Evolutionary conservation across 1,140 invertebrate species (phyloP).

Genomic region (Scaptomyza graminum): DNA sequence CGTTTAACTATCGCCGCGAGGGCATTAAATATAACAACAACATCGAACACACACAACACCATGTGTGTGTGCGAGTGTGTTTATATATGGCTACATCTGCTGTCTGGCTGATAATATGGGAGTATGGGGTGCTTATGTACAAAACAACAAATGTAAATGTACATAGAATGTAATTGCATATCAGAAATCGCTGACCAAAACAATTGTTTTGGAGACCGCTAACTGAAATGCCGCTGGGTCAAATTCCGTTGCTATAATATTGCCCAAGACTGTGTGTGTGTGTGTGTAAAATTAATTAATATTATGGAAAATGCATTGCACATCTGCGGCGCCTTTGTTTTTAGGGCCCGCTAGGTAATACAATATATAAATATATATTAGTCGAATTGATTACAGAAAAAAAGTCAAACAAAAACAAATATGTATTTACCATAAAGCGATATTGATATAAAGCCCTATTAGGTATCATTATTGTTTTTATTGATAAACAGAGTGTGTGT

Average conservation of each 20-base stretch:
- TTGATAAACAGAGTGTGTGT: background rate
- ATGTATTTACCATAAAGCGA: background rate
- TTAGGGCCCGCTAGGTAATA: slow-evolving; percentile 7
- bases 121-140: background rate
- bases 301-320: slow-evolving; percentile 68
- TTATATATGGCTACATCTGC: background rate
- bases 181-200: slow-evolving; percentile 49
- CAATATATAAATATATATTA: background rate
- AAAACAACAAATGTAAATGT: background rate
- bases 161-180: slow-evolving; percentile 26
- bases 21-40: slow-evolving; percentile 49
- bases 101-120: background rate
- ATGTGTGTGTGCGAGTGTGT: background rate
- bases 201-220: slow-evolving; percentile 62
- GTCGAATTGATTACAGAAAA: slow-evolving; percentile 37
- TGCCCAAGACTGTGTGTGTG: slow-evolving; percentile 44
- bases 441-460: slow-evolving; percentile 6
- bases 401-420: slow-evolving; percentile 10
- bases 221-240: slow-evolving; percentile 60
- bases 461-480: slow-evolving; percentile 11
- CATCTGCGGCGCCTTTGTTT: slow-evolving; percentile 71
- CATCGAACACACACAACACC: slow-evolving; percentile 37
- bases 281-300: slow-evolving; percentile 73
- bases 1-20: slow-evolving; percentile 63
- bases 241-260: slow-evolving; percentile 51